Evolutionary conservation across 1,140 invertebrate genomes (phyloP).

Genomic region (Drosophila nannoptera): DNA sequence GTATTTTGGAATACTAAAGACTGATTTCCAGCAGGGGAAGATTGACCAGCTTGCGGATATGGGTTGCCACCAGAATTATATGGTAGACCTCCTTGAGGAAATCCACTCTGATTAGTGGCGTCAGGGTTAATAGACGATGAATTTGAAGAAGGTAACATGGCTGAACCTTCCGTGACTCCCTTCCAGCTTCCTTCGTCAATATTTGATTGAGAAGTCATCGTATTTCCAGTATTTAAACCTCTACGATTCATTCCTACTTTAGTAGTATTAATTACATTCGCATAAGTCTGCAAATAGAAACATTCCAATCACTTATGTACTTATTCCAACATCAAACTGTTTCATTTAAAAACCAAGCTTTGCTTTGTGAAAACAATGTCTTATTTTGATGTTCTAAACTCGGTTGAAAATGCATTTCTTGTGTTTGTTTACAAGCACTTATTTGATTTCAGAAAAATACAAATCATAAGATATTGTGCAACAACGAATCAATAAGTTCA

Average conservation of each 20-base stretch:
- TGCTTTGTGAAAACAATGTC: neutral
- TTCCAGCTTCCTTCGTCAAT: conserved; percentile 77
- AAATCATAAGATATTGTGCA: too few species aligned
- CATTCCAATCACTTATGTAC: neutral
- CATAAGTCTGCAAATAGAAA: conserved; percentile 39
- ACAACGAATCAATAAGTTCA: neutral
- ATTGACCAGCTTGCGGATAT: conserved; percentile 79
- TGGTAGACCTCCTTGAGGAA: conserved; percentile 67
- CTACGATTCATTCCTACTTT: conserved; percentile 76
- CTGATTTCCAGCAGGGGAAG: conserved; percentile 83
- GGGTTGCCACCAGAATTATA: conserved; percentile 68
- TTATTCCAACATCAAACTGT: neutral
- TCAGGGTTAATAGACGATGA: conserved; percentile 67
- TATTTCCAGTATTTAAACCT: conserved; percentile 73
- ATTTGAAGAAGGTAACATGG: conserved; percentile 65
- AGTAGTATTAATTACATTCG: conserved; percentile 57
- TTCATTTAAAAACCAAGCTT: neutral
- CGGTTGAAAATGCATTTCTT: neutral
- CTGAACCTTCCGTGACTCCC: conserved; percentile 62
- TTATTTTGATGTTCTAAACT: conserved; percentile 2
- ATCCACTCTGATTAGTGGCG: conserved; percentile 69
- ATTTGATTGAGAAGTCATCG: conserved; percentile 75
- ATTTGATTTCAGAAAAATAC: neutral
- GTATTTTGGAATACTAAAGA: conserved; percentile 84
- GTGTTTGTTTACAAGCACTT: neutral